Base-by-base conservation (phyloP, 2,888 invertebrate genomes). In the Teinopalpus imperialis region DNA sequence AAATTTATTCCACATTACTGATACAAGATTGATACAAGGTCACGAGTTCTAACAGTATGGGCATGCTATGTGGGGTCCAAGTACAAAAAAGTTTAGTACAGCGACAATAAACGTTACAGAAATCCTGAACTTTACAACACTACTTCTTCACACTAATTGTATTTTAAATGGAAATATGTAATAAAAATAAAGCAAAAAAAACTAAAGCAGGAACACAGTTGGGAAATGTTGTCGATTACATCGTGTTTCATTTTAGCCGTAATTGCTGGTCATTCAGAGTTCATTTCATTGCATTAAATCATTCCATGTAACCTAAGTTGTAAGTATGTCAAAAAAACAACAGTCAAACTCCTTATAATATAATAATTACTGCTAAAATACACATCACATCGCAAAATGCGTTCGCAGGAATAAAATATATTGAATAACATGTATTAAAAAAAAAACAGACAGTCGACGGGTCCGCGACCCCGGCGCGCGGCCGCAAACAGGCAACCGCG, bases 331-430 rank as follows among this genome's bases (percentile, higher is more conserved):
- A 88, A 88, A 87, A 44, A 86, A 88, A 87, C 86, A 88, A 87
- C 87, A 88, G 87, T 87, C 87, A 88, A 88, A 88, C 87, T 87
- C 82, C 87, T 87, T 88, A 87, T 78, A 86, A 83, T 81, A 86
- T 87, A 86, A 89, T 89, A 86, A 89, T 89, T 89, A 90, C 86
- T 85, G 88, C 89, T 90, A 90, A 86, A 90, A 90, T 91, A 91
- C 87, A 88, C 87, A 86, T 87, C 87, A 87, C 86, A 86, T 93
- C 93, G 93, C 93, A 93, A 93, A 92, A 92, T 92, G 92, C 92
- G 92, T 92, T 91, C 92, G 92, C 92, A 92, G 92, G 91, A 92
- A 93, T 93, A 93, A 92, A 93, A 93, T 92, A 93, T 93, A 93
- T 91, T 91, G 92, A 92, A 89, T 89, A 89, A 89, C 88, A 89